Conservation (phyloP, 2,888 invertebrate species). For the Mayetiola destructor region DNA sequence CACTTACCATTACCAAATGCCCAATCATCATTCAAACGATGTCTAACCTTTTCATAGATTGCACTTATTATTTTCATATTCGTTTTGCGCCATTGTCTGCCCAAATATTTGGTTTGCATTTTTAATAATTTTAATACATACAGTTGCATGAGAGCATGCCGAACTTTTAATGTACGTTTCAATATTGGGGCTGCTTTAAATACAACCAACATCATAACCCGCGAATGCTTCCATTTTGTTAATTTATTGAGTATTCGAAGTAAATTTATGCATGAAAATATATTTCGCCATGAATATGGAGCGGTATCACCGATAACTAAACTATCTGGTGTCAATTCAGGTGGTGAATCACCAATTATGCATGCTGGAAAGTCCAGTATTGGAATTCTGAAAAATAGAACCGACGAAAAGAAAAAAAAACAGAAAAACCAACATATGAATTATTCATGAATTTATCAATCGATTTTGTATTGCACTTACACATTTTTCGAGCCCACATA, state of each 20-base stretch:
- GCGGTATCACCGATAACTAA: constrained; percentile 73
- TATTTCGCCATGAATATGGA: constrained; percentile 92
- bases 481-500: constrained; percentile 90
- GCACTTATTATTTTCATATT: constrained; percentile 99
- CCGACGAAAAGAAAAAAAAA: background rate
- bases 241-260: constrained; percentile 92
- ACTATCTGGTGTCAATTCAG: constrained; percentile 82
- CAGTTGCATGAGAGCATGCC: constrained; percentile 93
- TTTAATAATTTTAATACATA: constrained; percentile 95
- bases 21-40: constrained; percentile 98
- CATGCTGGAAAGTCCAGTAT: constrained; percentile 91
- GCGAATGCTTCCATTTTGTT: constrained; percentile 99
- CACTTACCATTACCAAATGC: constrained; percentile 87
- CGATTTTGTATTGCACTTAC: constrained; percentile 33
- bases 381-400: constrained; percentile 49
- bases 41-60: constrained; percentile 93
- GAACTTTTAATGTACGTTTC: constrained; percentile 87
- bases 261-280: constrained; percentile 94
- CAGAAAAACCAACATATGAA: background rate
- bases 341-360: constrained; percentile 79
- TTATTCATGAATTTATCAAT: background rate
- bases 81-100: constrained; percentile 95
- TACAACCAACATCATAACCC: constrained; percentile 98
- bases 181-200: constrained; percentile 98
- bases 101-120: constrained; percentile 99